Evolutionary conservation across 37 sponge, comb jelly and placozoan genomes (phyloP), one percentile per base, ranked within the genome.

Genomic region (Theonella swinhoei): DNA sequence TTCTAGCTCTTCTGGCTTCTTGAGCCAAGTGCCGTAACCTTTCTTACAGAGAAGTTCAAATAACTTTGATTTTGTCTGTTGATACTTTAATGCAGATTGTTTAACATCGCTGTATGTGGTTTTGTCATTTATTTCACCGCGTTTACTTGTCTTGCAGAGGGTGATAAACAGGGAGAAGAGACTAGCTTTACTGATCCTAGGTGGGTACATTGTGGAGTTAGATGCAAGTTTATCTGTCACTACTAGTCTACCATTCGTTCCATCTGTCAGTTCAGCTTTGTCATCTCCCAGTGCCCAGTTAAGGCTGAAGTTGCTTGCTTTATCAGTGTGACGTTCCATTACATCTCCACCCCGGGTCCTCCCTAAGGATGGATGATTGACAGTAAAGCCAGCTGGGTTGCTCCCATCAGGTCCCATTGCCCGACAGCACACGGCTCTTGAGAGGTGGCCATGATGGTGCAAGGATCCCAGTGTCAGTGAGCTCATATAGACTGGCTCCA

Each of bases 351-450:
- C 96, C 17, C 78, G 62, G 26, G 93, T 92, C 23, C 93, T 31
- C 5, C 92, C 88, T 32, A 98, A 83, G 0, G 61, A 17, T 19
- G 98, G 98, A 68, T 98, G 98, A 60, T 87, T 87, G 38, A 98
- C 85, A 1, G 62, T 42, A 70, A 84, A 98, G 5, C 77, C 71
- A 0, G 77, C 4, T 33, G 86, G 86, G 11, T 78, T 30, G 62
- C 67, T 26, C 30, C 29, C 72, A 14, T 54, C 41, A 0, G 92
- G 31, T 1, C 85, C 96, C 0, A 40, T 31, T 54, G 94, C 84
- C 23, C 98, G 81, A 65, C 98, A 98, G 75, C 98, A 98, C 3
- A 95, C 91, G 72, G 98, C 98, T 39, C 98, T 79, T 8, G 98
- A 93, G 29, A 98, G 87, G 67, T 98, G 98, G 30, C 98, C 98